Percentiles rank a stretch among this genome's conserved stretches.
Evolutionary conservation across 2,888 invertebrate genomes (phyloP).

Genomic region (Mythimna lalbum): DNA sequence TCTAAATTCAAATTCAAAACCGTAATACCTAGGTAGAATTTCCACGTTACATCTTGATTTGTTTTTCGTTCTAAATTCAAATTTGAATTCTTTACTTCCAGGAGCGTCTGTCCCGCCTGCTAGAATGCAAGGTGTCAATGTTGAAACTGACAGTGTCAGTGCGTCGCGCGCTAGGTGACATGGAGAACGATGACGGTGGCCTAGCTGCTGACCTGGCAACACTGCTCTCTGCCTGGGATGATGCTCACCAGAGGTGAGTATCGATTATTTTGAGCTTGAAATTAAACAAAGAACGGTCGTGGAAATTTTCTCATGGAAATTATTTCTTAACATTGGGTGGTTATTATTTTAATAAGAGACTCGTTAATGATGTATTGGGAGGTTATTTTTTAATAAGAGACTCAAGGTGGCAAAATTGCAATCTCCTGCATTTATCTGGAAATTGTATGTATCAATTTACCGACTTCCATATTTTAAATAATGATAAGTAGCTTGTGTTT

Average conservation of each 20-base stretch:
- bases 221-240: conserved; percentile 93
- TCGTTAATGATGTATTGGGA: too few relatives aligned
- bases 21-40: too few relatives aligned
- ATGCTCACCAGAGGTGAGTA: conserved; percentile 92
- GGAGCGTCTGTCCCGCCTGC: conserved; percentile 88
- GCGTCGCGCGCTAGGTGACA: conserved; percentile 89
- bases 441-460: too few relatives aligned
- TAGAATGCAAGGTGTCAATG: conserved; percentile 90
- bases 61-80: not conserved
- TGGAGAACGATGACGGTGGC: conserved; percentile 83
- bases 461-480: too few relatives aligned
- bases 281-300: not conserved
- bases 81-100: conserved; percentile 68
- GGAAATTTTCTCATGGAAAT: not conserved
- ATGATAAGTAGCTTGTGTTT: too few relatives aligned
- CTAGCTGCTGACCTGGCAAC: conserved; percentile 93
- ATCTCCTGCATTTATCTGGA: too few relatives aligned
- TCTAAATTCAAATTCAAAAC: too few relatives aligned
- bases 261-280: not conserved
- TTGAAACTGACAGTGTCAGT: conserved; percentile 91
- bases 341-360: too few relatives aligned
- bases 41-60: conserved; percentile 1
- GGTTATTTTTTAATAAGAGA: not conserved
- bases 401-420: not conserved
- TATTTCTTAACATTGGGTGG: not conserved